Evolutionary conservation across 2,797 vertebrate species (phyloP).

Genomic region (Microhierax caerulescens): DNA sequence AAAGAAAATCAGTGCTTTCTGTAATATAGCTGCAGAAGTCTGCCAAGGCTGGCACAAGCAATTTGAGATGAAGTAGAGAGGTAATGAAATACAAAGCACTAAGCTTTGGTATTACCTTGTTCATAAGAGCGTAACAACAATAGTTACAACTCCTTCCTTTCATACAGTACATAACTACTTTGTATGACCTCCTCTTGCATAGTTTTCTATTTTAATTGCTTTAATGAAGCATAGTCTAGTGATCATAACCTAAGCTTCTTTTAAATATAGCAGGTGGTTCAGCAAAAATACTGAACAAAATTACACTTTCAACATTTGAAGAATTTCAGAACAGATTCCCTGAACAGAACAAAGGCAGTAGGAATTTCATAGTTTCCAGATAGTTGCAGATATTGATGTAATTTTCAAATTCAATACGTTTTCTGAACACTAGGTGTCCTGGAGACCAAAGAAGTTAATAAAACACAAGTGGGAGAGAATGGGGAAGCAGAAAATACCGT

Average conservation of each 20-base stretch:
- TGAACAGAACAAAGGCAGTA: not conserved
- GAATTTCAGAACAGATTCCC: not conserved
- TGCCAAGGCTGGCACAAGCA: not conserved
- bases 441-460: not conserved
- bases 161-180: not conserved
- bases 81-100: not conserved
- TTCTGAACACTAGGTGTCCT: not conserved
- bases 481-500: not conserved
- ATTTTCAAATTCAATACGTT: not conserved
- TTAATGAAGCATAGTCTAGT: constrained; percentile 27
- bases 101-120: not conserved
- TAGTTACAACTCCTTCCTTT: constrained; percentile 12
- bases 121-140: not conserved
- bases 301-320: not conserved
- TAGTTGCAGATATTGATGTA: not conserved
- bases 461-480: not conserved
- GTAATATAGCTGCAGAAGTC: not conserved
- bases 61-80: not conserved
- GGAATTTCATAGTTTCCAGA: not conserved
- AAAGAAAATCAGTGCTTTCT: not conserved
- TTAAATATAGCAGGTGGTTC: constrained; percentile 19
- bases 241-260: constrained; percentile 21
- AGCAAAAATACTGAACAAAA: constrained; percentile 18
- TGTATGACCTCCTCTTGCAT: not conserved
- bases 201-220: constrained; percentile 38